Evolutionary conservation across 1,140 invertebrate genomes (phyloP).

Genomic region (Leptopilina boulardi): DNA sequence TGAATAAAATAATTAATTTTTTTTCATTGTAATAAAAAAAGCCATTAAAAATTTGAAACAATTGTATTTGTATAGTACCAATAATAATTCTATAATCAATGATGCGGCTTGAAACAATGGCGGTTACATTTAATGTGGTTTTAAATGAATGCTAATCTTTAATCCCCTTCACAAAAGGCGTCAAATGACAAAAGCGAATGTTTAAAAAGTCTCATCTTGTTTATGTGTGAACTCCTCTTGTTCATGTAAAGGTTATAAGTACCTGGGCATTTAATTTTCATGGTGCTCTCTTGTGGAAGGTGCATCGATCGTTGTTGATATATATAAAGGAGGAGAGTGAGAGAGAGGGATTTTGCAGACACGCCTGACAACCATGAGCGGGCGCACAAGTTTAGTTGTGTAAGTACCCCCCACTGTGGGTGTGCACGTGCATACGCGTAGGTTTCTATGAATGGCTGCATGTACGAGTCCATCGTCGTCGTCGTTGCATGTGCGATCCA

Average conservation of each 20-base stretch:
- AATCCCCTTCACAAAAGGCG: no score
- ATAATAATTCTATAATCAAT: no score
- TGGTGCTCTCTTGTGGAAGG: neutral
- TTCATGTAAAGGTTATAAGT: neutral
- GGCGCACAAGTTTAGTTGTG: neutral
- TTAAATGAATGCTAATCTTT: no score
- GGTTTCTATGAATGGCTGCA: slow-evolving; percentile 29
- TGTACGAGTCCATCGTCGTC: neutral
- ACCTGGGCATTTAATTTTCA: slow-evolving; percentile 3
- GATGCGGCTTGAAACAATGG: no score
- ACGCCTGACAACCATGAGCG: slow-evolving; percentile 10
- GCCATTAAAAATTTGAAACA: no score
- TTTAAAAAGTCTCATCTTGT: slow-evolving; percentile 1
- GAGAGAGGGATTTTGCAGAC: neutral
- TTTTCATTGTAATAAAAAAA: no score
- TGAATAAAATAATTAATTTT: no score
- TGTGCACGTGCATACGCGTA: slow-evolving; percentile 6
- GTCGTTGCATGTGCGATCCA: slow-evolving; percentile 22
- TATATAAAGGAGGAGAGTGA: neutral
- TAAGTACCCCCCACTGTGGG: neutral
- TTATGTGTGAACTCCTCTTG: neutral
- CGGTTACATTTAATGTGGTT: no score
- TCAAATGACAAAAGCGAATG: neutral
- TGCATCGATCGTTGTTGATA: neutral
- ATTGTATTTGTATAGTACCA: no score